Conservation (phyloP, 1,140 invertebrate species). For the Hesperophylax magnus region DNA sequence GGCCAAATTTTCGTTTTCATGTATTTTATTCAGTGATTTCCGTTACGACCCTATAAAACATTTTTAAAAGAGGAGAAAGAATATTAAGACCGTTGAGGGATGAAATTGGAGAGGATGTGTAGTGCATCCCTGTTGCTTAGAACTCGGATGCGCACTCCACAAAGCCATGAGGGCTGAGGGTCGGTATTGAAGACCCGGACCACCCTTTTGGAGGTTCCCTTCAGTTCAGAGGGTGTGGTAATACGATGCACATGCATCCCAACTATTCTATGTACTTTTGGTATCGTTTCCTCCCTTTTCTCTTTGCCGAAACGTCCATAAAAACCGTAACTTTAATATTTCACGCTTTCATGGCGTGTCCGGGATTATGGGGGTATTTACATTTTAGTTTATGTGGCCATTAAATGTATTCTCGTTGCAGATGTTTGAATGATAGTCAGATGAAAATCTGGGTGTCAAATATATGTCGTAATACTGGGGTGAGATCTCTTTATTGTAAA, state of each 20-base stretch:
- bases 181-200: neutral
- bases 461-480: too few species aligned
- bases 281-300: neutral
- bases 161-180: neutral
- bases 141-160: neutral
- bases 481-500: too few species aligned
- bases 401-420: neutral
- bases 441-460: too few species aligned
- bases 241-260: neutral
- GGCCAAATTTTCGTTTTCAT: too few species aligned
- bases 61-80: too few species aligned
- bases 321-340: neutral
- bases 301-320: neutral
- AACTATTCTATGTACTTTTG: neutral
- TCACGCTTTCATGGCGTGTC: neutral
- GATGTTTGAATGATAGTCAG: neutral
- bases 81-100: conserved; percentile 1
- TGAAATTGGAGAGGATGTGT: conserved; percentile 11
- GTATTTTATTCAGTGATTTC: neutral
- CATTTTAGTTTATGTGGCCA: neutral
- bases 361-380: neutral
- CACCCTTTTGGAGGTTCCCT: neutral
- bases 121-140: neutral
- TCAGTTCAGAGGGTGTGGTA: neutral
- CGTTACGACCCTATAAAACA: neutral